A percentile compares a stretch with the other conserved stretches of the same genome.
These are phyloP conservation scores for Brachirus orientalis DNA, from an alignment of 2,113 vertebrate genomes.

Conservation along the genomic window DNA sequence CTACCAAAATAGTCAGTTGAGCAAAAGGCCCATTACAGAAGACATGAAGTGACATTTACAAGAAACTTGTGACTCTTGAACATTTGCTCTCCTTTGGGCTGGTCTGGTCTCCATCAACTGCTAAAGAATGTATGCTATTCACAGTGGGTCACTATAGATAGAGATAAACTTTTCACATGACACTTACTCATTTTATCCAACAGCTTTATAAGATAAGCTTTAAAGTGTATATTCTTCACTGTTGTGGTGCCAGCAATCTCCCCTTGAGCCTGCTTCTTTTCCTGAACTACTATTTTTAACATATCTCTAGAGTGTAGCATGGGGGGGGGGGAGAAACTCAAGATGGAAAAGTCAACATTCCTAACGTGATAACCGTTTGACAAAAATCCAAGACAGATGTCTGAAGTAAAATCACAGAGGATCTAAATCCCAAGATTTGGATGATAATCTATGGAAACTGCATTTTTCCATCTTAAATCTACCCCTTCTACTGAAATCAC, in stretches of 20 bases:
- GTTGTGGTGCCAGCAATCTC: constrained; percentile 8
- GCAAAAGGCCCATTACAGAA: background rate
- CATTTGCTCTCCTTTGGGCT: too few relatives aligned
- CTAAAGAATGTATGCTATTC: too few relatives aligned
- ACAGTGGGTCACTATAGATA: background rate
- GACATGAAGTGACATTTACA: background rate
- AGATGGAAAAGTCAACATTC: constrained; percentile 51
- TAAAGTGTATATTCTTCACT: constrained; percentile 1
- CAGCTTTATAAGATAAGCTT: background rate
- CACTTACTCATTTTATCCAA: background rate
- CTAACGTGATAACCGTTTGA: constrained; percentile 53
- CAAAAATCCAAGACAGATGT: constrained; percentile 68
- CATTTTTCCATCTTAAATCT: constrained; percentile 40
- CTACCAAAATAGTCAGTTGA: too few relatives aligned
- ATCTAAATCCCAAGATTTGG: constrained; percentile 36
- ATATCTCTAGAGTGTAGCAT: constrained; percentile 27
- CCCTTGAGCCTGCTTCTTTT: background rate
- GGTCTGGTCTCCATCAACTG: background rate
- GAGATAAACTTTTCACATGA: background rate
- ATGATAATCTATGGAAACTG: constrained; percentile 28
- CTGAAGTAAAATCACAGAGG: constrained; percentile 27
- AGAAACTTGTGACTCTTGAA: too few relatives aligned
- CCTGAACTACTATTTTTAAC: constrained; percentile 41
- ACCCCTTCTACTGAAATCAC: constrained; percentile 1
- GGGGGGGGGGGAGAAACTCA: background rate